phyloP scores from a whole-genome alignment of 2,888 invertebrate genomes.

The Tinea pellionella region DNA sequence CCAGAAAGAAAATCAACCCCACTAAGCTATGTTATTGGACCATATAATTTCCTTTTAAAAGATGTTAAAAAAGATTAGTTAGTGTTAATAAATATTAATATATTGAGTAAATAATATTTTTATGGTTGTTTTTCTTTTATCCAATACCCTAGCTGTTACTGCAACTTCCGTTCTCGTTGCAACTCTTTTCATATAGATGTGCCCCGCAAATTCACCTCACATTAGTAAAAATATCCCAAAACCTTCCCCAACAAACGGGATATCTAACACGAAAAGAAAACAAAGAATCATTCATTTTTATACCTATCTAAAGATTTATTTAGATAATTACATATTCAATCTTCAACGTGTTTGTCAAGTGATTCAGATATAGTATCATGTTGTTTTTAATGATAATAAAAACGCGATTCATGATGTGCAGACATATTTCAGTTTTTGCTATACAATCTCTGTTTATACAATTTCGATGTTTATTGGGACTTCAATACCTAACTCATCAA shows the following conservation, averaged over 20 bases:
- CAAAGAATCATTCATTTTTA: no score
- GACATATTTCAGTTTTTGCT: not conserved
- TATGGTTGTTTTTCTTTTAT: not conserved
- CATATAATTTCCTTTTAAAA: constrained; percentile 43
- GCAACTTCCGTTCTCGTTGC: no score
- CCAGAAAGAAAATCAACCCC: constrained; percentile 29
- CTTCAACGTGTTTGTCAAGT: not conserved
- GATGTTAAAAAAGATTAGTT: constrained; percentile 21
- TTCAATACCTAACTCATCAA: no score
- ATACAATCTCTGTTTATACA: no score
- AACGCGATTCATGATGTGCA: not conserved
- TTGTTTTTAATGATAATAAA: not conserved
- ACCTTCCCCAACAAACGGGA: no score
- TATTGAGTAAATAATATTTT: not conserved
- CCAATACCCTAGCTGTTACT: no score
- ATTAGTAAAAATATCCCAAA: no score
- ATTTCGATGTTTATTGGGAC: no score
- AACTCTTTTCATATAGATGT: no score
- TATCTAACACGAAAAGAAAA: no score
- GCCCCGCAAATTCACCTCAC: no score
- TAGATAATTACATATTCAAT: not conserved
- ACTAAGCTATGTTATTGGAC: constrained; percentile 37
- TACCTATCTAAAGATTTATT: no score
- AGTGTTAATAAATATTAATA: not conserved
- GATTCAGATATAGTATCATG: not conserved